A percentile compares a stretch with the other conserved stretches of the same genome.
Conservation (phyloP, 1,140 invertebrate species). For the Cheumatopsyche charites region DNA sequence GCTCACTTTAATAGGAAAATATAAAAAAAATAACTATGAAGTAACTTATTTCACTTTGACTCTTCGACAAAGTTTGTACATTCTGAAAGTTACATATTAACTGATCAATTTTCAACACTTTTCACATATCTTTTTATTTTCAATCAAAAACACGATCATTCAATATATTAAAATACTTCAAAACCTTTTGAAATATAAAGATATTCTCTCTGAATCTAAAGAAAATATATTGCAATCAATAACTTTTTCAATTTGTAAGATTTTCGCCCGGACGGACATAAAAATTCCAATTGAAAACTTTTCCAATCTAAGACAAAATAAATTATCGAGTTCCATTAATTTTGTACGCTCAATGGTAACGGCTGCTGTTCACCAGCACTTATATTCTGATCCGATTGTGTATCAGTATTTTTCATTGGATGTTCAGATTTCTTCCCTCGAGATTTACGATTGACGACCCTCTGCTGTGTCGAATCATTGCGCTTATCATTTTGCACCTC, state of each 20-base stretch:
- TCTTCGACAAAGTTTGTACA: no score
- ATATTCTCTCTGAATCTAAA: no score
- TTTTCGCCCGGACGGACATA: neutral
- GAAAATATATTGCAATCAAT: no score
- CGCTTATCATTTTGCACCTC: slow-evolving; percentile 66
- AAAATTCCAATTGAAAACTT: neutral
- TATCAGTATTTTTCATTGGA: slow-evolving; percentile 7
- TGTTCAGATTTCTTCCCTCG: slow-evolving; percentile 40
- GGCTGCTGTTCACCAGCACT: slow-evolving; percentile 39
- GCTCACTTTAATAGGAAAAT: no score
- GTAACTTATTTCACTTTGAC: no score
- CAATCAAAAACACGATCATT: no score
- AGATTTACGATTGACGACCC: slow-evolving; percentile 32
- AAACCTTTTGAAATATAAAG: no score
- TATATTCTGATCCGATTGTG: slow-evolving; percentile 37
- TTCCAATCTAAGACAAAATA: neutral
- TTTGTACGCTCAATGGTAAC: slow-evolving; percentile 41
- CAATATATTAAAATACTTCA: no score
- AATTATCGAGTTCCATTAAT: neutral
- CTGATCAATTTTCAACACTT: no score
- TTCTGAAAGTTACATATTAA: no score
- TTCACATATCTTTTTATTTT: no score
- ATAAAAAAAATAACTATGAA: no score
- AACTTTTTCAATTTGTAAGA: neutral
- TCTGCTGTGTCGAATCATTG: slow-evolving; percentile 54